These are phyloP conservation scores for Gadus chalcogrammus DNA, from an alignment of 2,113 vertebrate genomes.

Conservation along the genomic window DNA sequence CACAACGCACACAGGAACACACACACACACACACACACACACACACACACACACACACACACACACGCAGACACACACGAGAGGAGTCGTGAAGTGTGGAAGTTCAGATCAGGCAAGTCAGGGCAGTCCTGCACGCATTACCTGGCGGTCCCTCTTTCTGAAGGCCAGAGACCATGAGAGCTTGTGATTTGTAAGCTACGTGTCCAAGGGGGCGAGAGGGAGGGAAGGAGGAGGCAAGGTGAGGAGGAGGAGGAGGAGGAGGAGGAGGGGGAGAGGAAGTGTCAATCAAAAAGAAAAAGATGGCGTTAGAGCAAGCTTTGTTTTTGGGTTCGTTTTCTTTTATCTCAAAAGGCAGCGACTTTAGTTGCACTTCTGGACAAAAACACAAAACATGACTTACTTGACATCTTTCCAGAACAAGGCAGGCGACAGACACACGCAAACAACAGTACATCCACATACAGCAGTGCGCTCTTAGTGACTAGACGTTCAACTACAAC, in stretches of 20 bases:
- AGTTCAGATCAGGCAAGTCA: constrained; percentile 72
- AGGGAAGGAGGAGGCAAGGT: constrained; percentile 56
- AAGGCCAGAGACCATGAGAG: constrained; percentile 77
- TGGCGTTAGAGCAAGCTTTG: constrained; percentile 72
- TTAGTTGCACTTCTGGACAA: constrained; percentile 53
- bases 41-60: constrained; percentile 41
- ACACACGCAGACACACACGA: constrained; percentile 54
- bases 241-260: constrained; percentile 50
- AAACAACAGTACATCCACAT: not conserved
- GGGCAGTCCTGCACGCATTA: constrained; percentile 76
- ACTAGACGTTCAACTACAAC: not conserved
- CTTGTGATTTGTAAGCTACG: constrained; percentile 82
- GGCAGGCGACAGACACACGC: constrained; percentile 13
- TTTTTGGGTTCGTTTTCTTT: constrained; percentile 8
- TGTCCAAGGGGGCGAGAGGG: constrained; percentile 58
- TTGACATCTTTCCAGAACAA: constrained; percentile 17
- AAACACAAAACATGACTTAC: constrained; percentile 41
- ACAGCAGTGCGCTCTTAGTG: not conserved
- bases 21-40: too few species aligned
- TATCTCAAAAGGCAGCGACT: constrained; percentile 39
- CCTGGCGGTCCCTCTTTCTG: constrained; percentile 82
- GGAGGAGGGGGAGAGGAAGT: constrained; percentile 55
- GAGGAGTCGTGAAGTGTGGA: constrained; percentile 24
- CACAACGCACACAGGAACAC: constrained; percentile 34
- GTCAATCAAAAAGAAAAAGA: constrained; percentile 77